Base-by-base conservation (phyloP, 2,797 vertebrate species). In the Mionectes olivaceus region DNA sequence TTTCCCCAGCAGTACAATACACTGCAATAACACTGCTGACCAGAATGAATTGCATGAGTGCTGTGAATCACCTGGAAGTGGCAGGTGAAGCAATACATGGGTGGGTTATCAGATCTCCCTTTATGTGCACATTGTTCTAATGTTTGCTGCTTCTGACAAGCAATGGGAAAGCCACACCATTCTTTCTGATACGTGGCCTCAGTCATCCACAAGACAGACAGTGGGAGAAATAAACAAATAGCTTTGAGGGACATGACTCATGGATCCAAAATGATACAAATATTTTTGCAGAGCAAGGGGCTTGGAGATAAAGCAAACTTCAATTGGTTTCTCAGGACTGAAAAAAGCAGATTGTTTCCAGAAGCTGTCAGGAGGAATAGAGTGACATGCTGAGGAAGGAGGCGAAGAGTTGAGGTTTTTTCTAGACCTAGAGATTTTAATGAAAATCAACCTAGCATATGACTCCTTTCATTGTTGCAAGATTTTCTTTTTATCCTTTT, bases 141-240 rank as follows among this genome's bases (percentile, higher is more conserved):
- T 5, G 4, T 33, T 74, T 69, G 43, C 65, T 69, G 28, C 32
- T 71, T 70, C 83, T 85, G 78, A 67, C 64, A 89, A 90, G 81
- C 44, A 77, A 39, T 6, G 22, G 76, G 41, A 67, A 94, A 80
- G 60, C 28, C 60, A 47, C 52, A 19, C 27, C n/a, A 7, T 39
- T 46, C 60, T 65, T 79, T 55, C 55, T 70, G 56, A 37, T 53
- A 30, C n/a, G 4, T 19, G 35, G 52, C 44, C 68, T 89, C 28
- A 18, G 49, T 67, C 25, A 33, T 63, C 52, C 32, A 11, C 7
- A 10, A 78, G 80, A 86, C 71, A 50, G 53, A 55, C 37, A 39
- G 57, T 28, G 19, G 37, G 33, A 92, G 52, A 81, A 87, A 67
- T 57, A 95, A 95, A 90, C 35, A 83, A 83, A 89, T 25, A 60